These are phyloP conservation scores for Dufourea novaeangliae DNA, from an alignment of 1,140 invertebrate species.

Conservation along the genomic window DNA sequence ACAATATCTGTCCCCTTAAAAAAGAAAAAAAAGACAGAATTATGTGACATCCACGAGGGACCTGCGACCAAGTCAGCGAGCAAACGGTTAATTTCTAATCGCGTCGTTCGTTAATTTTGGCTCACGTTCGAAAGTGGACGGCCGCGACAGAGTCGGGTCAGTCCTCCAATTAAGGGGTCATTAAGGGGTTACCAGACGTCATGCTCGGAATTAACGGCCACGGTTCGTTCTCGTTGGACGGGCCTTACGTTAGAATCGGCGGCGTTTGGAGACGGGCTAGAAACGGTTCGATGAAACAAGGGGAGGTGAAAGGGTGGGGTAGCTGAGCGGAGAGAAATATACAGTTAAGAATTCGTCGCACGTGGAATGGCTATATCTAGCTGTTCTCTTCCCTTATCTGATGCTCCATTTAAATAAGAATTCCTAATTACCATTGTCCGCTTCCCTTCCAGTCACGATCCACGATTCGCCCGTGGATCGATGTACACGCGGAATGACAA, in stretches of 20 bases:
- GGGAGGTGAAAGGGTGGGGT: too few relatives aligned
- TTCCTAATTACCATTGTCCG: conserved; percentile 73
- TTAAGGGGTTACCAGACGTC: not conserved
- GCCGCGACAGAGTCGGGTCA: not conserved
- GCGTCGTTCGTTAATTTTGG: not conserved
- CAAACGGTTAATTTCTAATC: not conserved
- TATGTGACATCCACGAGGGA: not conserved
- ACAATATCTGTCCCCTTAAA: not conserved
- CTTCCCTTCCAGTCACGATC: conserved; percentile 47
- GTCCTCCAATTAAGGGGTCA: conserved; percentile 6
- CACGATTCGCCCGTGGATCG: conserved; percentile 29
- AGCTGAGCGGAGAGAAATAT: conserved; percentile 58
- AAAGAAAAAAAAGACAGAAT: too few relatives aligned
- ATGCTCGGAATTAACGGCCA: too few relatives aligned
- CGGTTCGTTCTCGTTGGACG: not conserved
- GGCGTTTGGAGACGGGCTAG: not conserved
- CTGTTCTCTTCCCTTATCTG: conserved; percentile 73
- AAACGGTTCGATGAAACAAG: not conserved
- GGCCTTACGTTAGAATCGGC: not conserved
- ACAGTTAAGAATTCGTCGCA: conserved; percentile 76
- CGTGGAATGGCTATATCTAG: conserved; percentile 70
- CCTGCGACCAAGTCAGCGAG: not conserved
- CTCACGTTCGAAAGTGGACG: not conserved
- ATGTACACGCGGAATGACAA: conserved; percentile 28
- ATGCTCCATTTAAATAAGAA: conserved; percentile 76